Base-by-base conservation (phyloP, 2,113 vertebrate species). In the Stigmatopora nigra region DNA sequence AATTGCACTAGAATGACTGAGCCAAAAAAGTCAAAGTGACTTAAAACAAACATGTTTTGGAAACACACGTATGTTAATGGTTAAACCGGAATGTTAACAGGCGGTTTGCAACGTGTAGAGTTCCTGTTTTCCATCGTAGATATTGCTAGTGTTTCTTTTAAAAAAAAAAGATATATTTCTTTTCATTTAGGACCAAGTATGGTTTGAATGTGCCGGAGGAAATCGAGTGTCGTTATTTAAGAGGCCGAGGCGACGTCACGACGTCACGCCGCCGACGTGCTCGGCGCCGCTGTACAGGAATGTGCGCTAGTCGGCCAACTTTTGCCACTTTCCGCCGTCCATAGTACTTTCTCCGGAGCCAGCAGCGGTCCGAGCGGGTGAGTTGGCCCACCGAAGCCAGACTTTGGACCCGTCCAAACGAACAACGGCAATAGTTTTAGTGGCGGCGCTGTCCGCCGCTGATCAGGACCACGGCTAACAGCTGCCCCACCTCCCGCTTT, bases 391-490 rank as follows among this genome's bases (percentile, higher is more conserved):
- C 17, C 47, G 25, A 17, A 10, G 7, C 59, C 56, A 11, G 69
- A 78, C 69, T 81, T 79, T 70, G 62, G 35, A 74, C 81, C 69
- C 78, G 56, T 63, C 63, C 88, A 91, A 89, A 91, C 90, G 89
- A 89, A 88, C 88, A 82, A 81, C 63, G 58, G 75, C 53, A 15
- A 22, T 4, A 55, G 61, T 71, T 58, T 35, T 70, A 73, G 82
- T 79, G 82, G 80, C 88, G 90, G 84, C 90, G 93, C 93, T 95
- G 93, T 95, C 93, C 93, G 92, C 91, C 88, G 91, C 91, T 93
- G 92, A 93, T 93, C 82, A 85, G 84, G 71, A 91, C 91, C 91
- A 91, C 78, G 88, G 88, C 84, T 87, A 89, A 89, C 87, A 86
- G 85, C 88, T 48, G 14, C 16, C 35, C 15, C 5, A 4, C 1